Conservation (phyloP, 2,797 vertebrate genomes). For the Antrozous pallidus region DNA sequence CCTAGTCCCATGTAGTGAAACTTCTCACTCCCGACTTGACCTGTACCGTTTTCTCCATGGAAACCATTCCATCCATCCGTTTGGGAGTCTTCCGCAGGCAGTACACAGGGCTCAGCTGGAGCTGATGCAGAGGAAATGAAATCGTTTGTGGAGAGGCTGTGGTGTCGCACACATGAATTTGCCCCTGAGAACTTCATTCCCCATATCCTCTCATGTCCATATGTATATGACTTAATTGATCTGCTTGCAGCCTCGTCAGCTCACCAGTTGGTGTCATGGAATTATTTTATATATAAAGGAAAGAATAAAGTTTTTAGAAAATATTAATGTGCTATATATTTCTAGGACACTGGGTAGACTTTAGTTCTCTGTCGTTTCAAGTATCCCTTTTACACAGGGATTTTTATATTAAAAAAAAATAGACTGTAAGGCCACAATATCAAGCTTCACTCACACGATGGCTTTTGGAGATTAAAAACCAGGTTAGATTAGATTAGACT, state of each 20-base stretch:
- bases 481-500: not conserved
- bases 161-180: not conserved
- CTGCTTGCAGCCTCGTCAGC: not conserved
- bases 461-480: not conserved
- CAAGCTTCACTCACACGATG: not conserved
- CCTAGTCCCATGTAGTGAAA: not conserved
- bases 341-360: not conserved
- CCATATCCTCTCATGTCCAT: not conserved
- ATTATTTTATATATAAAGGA: not conserved
- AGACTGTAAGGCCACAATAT: not conserved
- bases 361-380: not conserved
- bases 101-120: not conserved
- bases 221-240: not conserved
- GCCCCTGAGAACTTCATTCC: not conserved
- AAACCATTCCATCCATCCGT: not conserved
- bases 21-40: not conserved
- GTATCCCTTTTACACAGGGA: not conserved
- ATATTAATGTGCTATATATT: not conserved
- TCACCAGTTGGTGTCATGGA: not conserved
- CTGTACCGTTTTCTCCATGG: not conserved
- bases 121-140: not conserved
- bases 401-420: not conserved
- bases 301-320: not conserved
- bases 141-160: too few species aligned
- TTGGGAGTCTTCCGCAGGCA: not conserved